Percentiles rank a stretch among this genome's conserved stretches.
Evolutionary conservation across 1,140 invertebrate genomes (phyloP).

Genomic region (Pachypeltis micranthus): DNA sequence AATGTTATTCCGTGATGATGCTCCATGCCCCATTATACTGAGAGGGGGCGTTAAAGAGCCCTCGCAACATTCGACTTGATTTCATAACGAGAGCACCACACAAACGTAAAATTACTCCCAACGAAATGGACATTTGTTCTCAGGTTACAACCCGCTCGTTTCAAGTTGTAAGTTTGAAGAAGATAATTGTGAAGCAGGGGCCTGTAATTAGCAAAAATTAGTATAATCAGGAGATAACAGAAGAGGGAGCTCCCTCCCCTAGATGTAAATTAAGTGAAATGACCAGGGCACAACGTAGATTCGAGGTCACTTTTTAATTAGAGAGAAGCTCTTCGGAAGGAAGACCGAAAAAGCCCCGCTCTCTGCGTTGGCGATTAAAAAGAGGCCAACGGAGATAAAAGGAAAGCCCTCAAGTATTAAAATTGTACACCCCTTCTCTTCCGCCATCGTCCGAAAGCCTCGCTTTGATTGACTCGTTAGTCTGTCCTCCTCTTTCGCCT

Average conservation of each 20-base stretch:
- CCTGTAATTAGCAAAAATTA: not conserved
- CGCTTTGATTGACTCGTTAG: constrained; percentile 2
- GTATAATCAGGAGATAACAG: not conserved
- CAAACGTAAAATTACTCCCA: not conserved
- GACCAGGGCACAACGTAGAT: not conserved
- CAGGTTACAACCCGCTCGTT: too few relatives aligned
- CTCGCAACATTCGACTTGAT: not conserved
- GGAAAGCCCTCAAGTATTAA: not conserved
- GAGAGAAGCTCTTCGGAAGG: not conserved
- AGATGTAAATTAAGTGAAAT: not conserved
- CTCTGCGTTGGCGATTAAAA: not conserved
- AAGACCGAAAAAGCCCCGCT: not conserved
- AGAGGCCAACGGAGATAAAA: not conserved
- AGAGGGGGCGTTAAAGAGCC: too few relatives aligned
- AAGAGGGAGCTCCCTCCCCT: not conserved
- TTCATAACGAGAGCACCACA: not conserved
- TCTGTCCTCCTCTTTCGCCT: not conserved
- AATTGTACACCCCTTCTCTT: not conserved
- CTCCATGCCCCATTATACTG: too few relatives aligned
- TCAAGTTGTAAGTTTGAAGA: not conserved
- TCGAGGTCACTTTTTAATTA: constrained; percentile 2
- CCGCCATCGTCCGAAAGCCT: not conserved
- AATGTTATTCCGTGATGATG: too few relatives aligned
- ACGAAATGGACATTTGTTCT: too few relatives aligned
- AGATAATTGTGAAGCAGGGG: not conserved